These are phyloP conservation scores for Tenualosa thibaudeaui DNA, from an alignment of 2,797 vertebrate species.

Conservation along the genomic window DNA sequence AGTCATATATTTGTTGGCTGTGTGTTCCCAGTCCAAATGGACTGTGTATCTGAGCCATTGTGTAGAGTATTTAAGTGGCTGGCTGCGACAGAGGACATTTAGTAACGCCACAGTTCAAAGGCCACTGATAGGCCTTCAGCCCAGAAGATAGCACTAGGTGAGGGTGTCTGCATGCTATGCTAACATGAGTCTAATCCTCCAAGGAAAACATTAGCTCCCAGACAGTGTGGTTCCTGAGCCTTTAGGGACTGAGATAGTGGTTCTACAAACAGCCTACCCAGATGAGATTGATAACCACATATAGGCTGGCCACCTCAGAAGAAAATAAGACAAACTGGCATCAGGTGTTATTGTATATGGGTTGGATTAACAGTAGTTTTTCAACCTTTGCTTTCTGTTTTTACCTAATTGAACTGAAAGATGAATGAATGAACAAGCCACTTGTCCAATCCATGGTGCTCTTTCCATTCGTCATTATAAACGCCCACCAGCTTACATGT, in stretches of 20 bases:
- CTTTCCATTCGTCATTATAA: conserved; percentile 26
- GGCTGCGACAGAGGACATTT: conserved; percentile 31
- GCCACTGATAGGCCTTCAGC: conserved; percentile 34
- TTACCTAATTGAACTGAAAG: neutral
- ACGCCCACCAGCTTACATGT: conserved; percentile 37
- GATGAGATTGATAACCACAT: neutral
- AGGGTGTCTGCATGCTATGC: conserved; percentile 32
- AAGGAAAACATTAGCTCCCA: conserved; percentile 32
- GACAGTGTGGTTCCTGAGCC: conserved; percentile 26
- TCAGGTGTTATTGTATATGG: neutral
- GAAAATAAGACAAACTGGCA: neutral
- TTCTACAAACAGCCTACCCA: conserved; percentile 27
- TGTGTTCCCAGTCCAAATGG: neutral
- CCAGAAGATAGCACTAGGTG: conserved; percentile 33
- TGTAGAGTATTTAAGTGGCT: conserved; percentile 42
- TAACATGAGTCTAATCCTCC: conserved; percentile 32
- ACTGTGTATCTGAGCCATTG: conserved; percentile 48
- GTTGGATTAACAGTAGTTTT: neutral
- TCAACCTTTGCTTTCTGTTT: neutral
- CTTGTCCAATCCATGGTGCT: conserved; percentile 32
- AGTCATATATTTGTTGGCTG: conserved; percentile 6
- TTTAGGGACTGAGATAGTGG: conserved; percentile 21
- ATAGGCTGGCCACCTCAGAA: neutral
- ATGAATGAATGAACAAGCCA: conserved; percentile 7
- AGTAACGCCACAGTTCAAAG: conserved; percentile 47